Base-by-base conservation (phyloP, 2,113 vertebrate genomes). In the Microtus pennsylvanicus region DNA sequence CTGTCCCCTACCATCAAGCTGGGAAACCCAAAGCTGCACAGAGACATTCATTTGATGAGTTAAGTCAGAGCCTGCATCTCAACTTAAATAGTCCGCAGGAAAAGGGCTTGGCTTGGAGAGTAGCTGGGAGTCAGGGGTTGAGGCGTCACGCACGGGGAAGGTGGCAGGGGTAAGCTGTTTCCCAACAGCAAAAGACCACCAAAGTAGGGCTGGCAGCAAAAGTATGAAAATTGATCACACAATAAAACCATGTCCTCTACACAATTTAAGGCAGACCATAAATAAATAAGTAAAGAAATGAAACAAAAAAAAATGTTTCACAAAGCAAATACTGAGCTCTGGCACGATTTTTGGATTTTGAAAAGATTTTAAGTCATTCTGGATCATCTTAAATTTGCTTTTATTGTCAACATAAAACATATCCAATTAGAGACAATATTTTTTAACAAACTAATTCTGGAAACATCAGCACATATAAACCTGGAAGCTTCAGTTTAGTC, bases 241-340 rank as follows among this genome's bases (percentile, higher is more conserved):
- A 78, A 76, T 85, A 74, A 80, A 80, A 87, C 65, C 33, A 90
- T 1, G 16, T 50, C 38, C 38, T 72, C 78, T 75, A 65, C 52
- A 61, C 70, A 80, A 89, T 19, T 13, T 21, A 95, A 91, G 9
- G 55, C 12, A 93, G 5, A 61, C 17, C 7, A n/a, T n/a, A 72
- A 21, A 72, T 7, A 17, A 35, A 13, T 28, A 30, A 63, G 0
- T 9, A 26, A 65, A 67, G 9, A 24, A 67, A 30, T 28, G 55
- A 67, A 67, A 61, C 8, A 22, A 61, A 65, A 65, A 65, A 65
- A 65, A 65, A 52, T 52, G 82, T 70, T 50, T 90, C 83, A 87
- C 58, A 94, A 94, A 96, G 86, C 83, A 95, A 72, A 97, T 52
- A 74, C 69, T 87, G 75, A 67, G n/a, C 35, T 95, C 82, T 86